phyloP scores from a whole-genome alignment of 2,113 vertebrate genomes.

The Podarcis muralis region DNA sequence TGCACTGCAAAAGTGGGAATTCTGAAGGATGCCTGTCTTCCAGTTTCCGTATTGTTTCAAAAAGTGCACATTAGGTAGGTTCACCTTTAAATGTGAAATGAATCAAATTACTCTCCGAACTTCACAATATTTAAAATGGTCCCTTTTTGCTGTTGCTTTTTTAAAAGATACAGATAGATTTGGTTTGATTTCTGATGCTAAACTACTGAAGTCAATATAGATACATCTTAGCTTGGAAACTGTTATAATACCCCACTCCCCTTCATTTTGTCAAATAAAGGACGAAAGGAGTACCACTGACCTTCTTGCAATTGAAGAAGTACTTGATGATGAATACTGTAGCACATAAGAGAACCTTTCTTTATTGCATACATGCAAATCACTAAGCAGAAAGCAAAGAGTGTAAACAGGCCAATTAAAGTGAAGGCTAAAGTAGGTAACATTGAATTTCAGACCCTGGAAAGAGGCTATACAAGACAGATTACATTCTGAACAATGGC shows the following conservation, averaged over 20 bases:
- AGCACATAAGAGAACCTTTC: background rate
- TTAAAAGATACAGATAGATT: background rate
- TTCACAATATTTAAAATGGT: too few relatives aligned
- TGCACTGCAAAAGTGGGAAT: too few relatives aligned
- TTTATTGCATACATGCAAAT: constrained; percentile 1
- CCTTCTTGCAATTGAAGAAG: background rate
- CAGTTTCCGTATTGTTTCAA: too few relatives aligned
- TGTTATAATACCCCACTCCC: background rate
- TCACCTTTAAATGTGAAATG: too few relatives aligned
- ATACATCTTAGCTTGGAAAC: background rate
- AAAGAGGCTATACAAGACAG: background rate
- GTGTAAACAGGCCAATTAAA: background rate
- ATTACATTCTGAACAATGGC: background rate
- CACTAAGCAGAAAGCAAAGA: background rate
- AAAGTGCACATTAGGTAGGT: too few relatives aligned
- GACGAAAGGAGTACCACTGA: background rate
- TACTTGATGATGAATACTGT: constrained; percentile 6
- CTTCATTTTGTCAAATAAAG: background rate
- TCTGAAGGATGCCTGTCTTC: too few relatives aligned
- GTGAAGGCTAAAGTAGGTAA: background rate
- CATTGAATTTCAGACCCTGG: constrained; percentile 8
- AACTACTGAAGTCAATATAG: background rate
- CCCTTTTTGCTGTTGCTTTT: background rate
- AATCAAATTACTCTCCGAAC: too few relatives aligned
- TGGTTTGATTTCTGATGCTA: background rate